Conservation (phyloP, 1,140 invertebrate species). For the Pseudachorutes palmiensis region DNA sequence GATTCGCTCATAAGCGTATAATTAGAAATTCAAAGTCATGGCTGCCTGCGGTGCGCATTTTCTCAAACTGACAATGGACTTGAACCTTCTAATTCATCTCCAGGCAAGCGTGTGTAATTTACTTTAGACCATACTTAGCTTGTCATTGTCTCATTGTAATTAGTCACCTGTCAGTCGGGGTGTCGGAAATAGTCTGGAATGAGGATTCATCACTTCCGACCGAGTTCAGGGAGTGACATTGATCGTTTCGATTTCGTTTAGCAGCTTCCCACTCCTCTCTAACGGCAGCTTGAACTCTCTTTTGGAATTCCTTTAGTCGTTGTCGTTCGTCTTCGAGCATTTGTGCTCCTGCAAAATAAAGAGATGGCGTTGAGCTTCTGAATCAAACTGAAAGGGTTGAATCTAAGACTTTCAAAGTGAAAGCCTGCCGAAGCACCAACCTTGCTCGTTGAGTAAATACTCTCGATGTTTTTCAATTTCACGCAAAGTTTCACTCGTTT, state of each 20-base stretch:
- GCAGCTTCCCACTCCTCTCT: conserved; percentile 70
- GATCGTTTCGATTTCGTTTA: conserved; percentile 49
- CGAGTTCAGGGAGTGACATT: conserved; percentile 61
- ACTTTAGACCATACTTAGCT: no score
- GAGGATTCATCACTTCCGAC: conserved; percentile 58
- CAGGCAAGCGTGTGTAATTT: no score
- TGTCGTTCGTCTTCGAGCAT: conserved; percentile 83
- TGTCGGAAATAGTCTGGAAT: conserved; percentile 54
- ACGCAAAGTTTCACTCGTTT: conserved; percentile 77
- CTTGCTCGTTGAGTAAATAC: conserved; percentile 79
- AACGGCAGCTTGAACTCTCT: conserved; percentile 77
- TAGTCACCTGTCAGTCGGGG: conserved; percentile 59
- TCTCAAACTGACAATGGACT: no score
- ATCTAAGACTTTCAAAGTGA: no score
- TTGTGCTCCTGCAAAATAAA: conserved; percentile 60
- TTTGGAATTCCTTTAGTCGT: conserved; percentile 74
- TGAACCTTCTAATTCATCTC: no score
- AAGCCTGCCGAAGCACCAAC: conserved; percentile 46
- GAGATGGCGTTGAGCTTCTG: not conserved
- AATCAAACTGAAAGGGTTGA: not conserved
- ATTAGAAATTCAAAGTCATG: no score
- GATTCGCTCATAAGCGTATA: no score
- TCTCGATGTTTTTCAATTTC: conserved; percentile 82
- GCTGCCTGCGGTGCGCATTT: no score
- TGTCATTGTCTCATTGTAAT: no score